Evolutionary conservation across 2,113 vertebrate genomes (phyloP), one percentile per base, ranked within the genome.

Genomic region (Chascanopsetta lugubris): DNA sequence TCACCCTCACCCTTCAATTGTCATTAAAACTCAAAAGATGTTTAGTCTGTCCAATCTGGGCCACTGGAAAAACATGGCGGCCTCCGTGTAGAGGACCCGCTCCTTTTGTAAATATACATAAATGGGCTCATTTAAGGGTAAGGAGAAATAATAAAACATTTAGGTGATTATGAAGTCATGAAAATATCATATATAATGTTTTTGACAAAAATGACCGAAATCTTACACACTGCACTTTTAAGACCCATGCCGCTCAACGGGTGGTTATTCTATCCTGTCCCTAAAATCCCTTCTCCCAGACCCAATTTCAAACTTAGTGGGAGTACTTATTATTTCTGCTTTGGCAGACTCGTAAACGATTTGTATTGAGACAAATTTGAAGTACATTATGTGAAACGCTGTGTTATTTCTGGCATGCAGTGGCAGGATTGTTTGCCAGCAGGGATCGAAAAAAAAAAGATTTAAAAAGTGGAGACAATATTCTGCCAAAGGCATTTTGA

Each of bases 401-500:
- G 12, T 11, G 40, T 43, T 70, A 48, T 29, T 40, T 48, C 10
- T 2, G 57, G 57, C 53, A 29, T 34, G 8, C 5, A n/a, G 25
- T 4, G 24, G 3, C 0, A 21, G 9, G 26, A 6, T 1, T 45
- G 4, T 10, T 2, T 30, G 42, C 66, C 62, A 62, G 18, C n/a
- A 57, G 57, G 25, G 42, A 43, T 43, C 9, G 13, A 38, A 59
- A n/a, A n/a, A n/a, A n/a, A n/a, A n/a, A n/a, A n/a, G n/a, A n/a
- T n/a, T n/a, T n/a, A n/a, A n/a, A 17, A 57, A 66, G 24, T 36
- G 8, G 2, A 26, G 47, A 1, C 30, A 34, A 26, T 27, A 24
- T 15, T 29, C 6, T 13, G 32, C 32, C 61, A 73, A 10, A 21
- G 57, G 1, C 32, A 49, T 68, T 69, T 66, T 32, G 21, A 76